Percentiles rank a stretch among this genome's conserved stretches.
Evolutionary conservation across 2,113 vertebrate genomes (phyloP).

Genomic region (Gymnorhina tibicen): DNA sequence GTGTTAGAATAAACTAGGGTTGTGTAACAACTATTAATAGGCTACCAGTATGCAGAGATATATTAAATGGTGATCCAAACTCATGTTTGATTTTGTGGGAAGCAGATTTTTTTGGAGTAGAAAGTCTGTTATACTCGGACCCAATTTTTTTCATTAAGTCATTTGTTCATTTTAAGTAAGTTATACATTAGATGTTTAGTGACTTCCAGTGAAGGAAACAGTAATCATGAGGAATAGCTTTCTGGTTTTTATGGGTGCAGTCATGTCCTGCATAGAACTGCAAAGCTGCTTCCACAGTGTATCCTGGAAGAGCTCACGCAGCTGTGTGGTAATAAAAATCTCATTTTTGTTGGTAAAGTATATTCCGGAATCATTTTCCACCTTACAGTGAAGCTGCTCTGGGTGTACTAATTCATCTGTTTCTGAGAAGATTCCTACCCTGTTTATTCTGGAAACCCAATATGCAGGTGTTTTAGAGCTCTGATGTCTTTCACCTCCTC

Average conservation of each 20-base stretch:
- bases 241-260: not conserved
- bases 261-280: not conserved
- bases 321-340: not conserved
- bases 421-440: not conserved
- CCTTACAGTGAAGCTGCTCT: not conserved
- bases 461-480: not conserved
- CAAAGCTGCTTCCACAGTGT: not conserved
- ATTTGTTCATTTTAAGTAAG: not conserved
- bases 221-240: not conserved
- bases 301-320: not conserved
- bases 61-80: not conserved
- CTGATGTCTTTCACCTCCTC: not conserved
- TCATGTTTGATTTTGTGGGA: fast-evolving
- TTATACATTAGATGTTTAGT: not conserved
- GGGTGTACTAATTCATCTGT: not conserved
- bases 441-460: not conserved
- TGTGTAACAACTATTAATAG: not conserved
- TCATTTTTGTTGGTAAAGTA: not conserved
- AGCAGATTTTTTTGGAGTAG: not conserved
- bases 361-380: not conserved
- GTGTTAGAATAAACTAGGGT: not conserved
- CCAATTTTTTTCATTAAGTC: not conserved
- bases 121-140: not conserved
- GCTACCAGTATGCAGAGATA: not conserved
- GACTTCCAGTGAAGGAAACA: not conserved